Evolutionary conservation across 2,797 vertebrate species (phyloP), one percentile per base, ranked within the genome.

Genomic region (Sylvilagus floridanus): DNA sequence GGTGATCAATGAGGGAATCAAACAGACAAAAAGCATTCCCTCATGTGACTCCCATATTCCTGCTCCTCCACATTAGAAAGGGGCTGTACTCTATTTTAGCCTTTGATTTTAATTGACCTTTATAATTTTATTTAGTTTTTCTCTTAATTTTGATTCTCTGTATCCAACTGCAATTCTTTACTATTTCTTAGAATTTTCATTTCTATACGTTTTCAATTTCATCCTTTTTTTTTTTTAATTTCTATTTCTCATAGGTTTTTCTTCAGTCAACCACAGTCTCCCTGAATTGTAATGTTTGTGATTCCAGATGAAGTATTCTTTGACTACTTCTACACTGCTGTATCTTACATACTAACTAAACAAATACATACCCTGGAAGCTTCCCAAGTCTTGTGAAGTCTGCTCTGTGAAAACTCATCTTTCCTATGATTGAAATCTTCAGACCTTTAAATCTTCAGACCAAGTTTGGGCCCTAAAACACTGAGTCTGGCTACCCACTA

Each of bases 151-250:
- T 54, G 32, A 66, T 22, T 90, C 17, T 65, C 24, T 7, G 35
- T 69, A 88, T 13, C 35, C n/a, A 85, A 84, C 22, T 42, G 84
- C 42, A 71, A 72, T 7, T 10, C 7, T 69, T 87, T 5, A 83
- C 14, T 54, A 76, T 84, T 63, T 84, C 93, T 92, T 88, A 66
- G n/a, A 90, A 90, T 9, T 90, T 81, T 28, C 8, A 62, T 17
- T 71, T 88, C 4, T 42, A 63, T 24, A 35, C 5, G 52, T 57
- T 69, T 69, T 71, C 65, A 32, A 76, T 22, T 62, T 72, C 76
- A 35, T 52, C 28, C 47, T 88, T 75, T 92, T 4, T 76, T 37
- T 75, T 90, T 66, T 30, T 9, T 1, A 47, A 66, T 75, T 66
- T 85, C 71, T 62, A 54, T 52, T 87, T 35, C 28, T 82, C 69